Evolutionary conservation across 2,888 invertebrate species (phyloP).

Genomic region (Acanthosepion pharaonis): DNA sequence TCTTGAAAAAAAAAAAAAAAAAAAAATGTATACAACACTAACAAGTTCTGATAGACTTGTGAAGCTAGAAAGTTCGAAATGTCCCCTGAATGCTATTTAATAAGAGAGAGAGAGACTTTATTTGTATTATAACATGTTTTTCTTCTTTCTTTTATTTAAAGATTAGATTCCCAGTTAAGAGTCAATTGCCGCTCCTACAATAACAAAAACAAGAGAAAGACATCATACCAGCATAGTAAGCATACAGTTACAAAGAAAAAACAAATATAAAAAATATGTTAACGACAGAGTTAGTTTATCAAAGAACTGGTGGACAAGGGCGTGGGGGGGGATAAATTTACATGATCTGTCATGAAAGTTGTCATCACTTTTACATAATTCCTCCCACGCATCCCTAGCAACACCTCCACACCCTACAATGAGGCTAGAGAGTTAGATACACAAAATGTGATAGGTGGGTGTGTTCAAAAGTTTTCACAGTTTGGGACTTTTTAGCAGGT

Average conservation of each 20-base stretch:
- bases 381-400: neutral
- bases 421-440: neutral
- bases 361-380: constrained; percentile 11
- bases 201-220: neutral
- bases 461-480: neutral
- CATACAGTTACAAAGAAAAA: too few relatives aligned
- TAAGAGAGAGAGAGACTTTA: neutral
- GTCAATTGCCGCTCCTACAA: constrained; percentile 1
- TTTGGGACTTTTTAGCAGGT: neutral
- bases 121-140: neutral
- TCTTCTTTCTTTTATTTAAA: neutral
- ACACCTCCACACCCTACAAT: neutral
- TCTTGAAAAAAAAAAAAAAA: too few relatives aligned
- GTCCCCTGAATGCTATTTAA: neutral
- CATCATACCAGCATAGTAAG: too few relatives aligned
- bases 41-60: neutral
- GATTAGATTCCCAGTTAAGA: constrained; percentile 21
- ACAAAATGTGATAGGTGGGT: constrained; percentile 15
- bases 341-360: neutral
- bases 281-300: neutral
- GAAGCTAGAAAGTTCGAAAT: neutral
- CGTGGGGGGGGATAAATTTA: neutral
- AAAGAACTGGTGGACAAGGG: neutral
- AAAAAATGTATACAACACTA: neutral
- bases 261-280: neutral